A percentile compares a stretch with the other conserved stretches of the same genome.
Conservation (phyloP, 2,113 vertebrate genomes). For the Epinephelus cyanopodus region DNA sequence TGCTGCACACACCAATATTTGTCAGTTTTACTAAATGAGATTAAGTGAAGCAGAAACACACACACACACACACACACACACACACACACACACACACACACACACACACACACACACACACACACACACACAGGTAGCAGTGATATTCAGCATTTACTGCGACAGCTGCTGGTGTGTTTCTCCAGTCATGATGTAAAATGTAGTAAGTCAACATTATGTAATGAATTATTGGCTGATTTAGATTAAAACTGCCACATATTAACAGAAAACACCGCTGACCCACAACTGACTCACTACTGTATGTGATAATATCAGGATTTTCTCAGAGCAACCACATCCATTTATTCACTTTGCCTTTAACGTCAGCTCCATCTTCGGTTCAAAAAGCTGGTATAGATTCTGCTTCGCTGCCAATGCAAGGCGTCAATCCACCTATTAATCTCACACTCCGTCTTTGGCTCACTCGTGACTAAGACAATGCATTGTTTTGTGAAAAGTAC, state of each 20-base stretch:
- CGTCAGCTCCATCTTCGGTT: not conserved
- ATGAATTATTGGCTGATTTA: not conserved
- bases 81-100: conserved; percentile 27
- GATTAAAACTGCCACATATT: not conserved
- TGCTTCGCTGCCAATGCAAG: not conserved
- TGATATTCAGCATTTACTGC: conserved; percentile 18
- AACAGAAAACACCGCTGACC: not conserved
- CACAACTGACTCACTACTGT: not conserved
- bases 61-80: conserved; percentile 36
- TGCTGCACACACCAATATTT: conserved; percentile 57
- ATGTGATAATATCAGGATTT: not conserved
- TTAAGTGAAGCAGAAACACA: conserved; percentile 63
- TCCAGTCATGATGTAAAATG: not conserved
- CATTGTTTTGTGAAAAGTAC: not conserved
- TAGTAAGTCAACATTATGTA: not conserved
- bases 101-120: conserved; percentile 24
- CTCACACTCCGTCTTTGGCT: not conserved
- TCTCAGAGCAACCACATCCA: not conserved
- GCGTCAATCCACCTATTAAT: not conserved
- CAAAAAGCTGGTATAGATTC: not conserved
- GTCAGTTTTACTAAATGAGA: conserved; percentile 71
- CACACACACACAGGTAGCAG: conserved; percentile 28
- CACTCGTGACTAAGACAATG: not conserved
- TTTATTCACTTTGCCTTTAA: no score
- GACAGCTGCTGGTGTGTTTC: conserved; percentile 10